Evolutionary conservation across 2,888 invertebrate genomes (phyloP).

Genomic region (Hypomecis punctinalis): DNA sequence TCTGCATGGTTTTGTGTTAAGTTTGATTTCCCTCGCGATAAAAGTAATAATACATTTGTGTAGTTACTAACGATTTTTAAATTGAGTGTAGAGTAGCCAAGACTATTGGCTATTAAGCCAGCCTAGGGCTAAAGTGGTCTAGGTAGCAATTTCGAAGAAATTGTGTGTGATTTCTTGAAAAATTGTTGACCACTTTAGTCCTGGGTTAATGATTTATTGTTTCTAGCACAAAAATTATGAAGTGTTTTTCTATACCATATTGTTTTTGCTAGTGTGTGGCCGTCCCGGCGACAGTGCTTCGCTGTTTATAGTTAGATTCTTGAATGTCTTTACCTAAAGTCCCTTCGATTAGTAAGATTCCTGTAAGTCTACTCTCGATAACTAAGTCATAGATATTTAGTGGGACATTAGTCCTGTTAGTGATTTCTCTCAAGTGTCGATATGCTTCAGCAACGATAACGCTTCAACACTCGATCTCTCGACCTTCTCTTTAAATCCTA

Average conservation of each 20-base stretch:
- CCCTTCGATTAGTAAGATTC: conserved; percentile 63
- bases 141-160: too few species aligned
- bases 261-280: conserved; percentile 41
- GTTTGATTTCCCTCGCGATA: conserved; percentile 44
- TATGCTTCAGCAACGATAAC: conserved; percentile 57
- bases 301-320: conserved; percentile 52
- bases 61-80: conserved; percentile 19
- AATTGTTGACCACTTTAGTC: too few species aligned
- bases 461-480: conserved; percentile 77
- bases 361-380: conserved; percentile 72
- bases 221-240: conserved; percentile 39
- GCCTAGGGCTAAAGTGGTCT: too few species aligned
- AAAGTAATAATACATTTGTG: conserved; percentile 2
- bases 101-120: conserved; percentile 15
- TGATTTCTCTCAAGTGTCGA: conserved; percentile 55
- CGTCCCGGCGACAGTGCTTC: conserved; percentile 37
- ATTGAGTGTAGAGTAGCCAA: conserved; percentile 27
- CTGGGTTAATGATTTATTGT: conserved; percentile 4
- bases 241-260: conserved; percentile 23
- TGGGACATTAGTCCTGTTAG: conserved; percentile 62
- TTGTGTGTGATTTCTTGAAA: too few species aligned
- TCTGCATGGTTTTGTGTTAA: conserved; percentile 55
- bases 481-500: conserved; percentile 64
- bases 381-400: conserved; percentile 78
- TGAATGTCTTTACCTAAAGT: conserved; percentile 61